Evolutionary conservation across 2,797 vertebrate species (phyloP), one percentile per base, ranked within the genome.

Genomic region (Chaetophractus vellerosus): DNA sequence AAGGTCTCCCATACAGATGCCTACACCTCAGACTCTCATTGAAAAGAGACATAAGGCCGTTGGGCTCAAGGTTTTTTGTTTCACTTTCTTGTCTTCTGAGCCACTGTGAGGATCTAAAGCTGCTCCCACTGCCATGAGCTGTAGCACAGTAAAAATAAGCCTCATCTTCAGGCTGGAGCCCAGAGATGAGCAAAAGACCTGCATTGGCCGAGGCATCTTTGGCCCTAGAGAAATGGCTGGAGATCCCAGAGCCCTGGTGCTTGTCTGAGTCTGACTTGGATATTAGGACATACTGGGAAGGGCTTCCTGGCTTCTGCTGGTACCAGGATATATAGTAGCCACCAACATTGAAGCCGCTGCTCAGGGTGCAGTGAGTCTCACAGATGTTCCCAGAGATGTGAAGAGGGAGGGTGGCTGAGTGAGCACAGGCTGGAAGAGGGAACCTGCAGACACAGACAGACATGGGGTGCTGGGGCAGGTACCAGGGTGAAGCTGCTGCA

Each of bases 131-230:
- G 57, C 23, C 57, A 59, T 9, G 57, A 26, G 55, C 55, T 21
- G 55, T 8, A 57, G 57, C 50, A 52, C 50, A 50, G 48, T 52
- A 52, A 52, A 9, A 52, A 15, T 52, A 14, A 5, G 50, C 50
- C 50, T 52, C 50, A 52, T 52, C 26, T 9, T 74, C 31, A 59
- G 66, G 50, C 66, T 94, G 93, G 26, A n/a, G 66, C 92, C 92
- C 89, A 74, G 9, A 9, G n/a, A 33, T 55, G 75, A 12, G 12
- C 50, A 78, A 21, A 15, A 24, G 3, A 5, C 28, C 75, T 55
- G n/a, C 2, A 14, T 78, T 78, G 3, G 31, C 4, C 3, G 50
- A 36, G 75, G 50, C 12, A 24, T 55, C 50, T 55, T 78, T 78
- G 75, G 21, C 55, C 15, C 50, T 50, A 78, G 75, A 78, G 52